Evolutionary conservation across 1,140 invertebrate species (phyloP), one percentile per base, ranked within the genome.

Genomic region (Chrysomallon squamiferum): DNA sequence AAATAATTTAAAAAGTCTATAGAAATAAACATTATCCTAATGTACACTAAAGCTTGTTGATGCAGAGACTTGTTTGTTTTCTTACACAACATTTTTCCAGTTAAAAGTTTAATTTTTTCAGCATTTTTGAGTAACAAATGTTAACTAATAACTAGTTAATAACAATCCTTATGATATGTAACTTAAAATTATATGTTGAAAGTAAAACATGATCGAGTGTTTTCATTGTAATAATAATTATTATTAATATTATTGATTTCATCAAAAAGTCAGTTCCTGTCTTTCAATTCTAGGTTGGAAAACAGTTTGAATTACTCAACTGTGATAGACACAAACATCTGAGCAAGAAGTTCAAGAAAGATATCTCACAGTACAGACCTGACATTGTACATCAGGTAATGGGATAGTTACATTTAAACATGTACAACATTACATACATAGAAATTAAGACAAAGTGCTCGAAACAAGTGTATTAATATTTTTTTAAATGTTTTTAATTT

Each of bases 381-480:
- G 97, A 98, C 80, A 98, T 99, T 59, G 90, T 92, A 5, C 96
- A 98, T 86, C 96, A 98, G 82, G 86, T 87, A 67, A 59, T n/a
- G n/a, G n/a, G n/a, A n/a, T n/a, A n/a, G n/a, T n/a, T n/a, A n/a
- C n/a, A n/a, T n/a, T n/a, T n/a, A n/a, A n/a, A n/a, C n/a, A n/a
- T n/a, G n/a, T n/a, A n/a, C n/a, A n/a, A n/a, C n/a, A n/a, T n/a
- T n/a, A n/a, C n/a, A n/a, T n/a, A n/a, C n/a, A n/a, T n/a, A n/a
- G n/a, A n/a, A n/a, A n/a, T n/a, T n/a, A n/a, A n/a, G n/a, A n/a
- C n/a, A n/a, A n/a, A n/a, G n/a, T n/a, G n/a, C n/a, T n/a, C n/a
- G n/a, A n/a, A n/a, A n/a, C n/a, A n/a, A n/a, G n/a, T n/a, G n/a
- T n/a, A n/a, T n/a, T n/a, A n/a, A n/a, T n/a, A n/a, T n/a, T n/a